Conservation (phyloP, 2,113 vertebrate genomes). For the Gymnorhina tibicen region DNA sequence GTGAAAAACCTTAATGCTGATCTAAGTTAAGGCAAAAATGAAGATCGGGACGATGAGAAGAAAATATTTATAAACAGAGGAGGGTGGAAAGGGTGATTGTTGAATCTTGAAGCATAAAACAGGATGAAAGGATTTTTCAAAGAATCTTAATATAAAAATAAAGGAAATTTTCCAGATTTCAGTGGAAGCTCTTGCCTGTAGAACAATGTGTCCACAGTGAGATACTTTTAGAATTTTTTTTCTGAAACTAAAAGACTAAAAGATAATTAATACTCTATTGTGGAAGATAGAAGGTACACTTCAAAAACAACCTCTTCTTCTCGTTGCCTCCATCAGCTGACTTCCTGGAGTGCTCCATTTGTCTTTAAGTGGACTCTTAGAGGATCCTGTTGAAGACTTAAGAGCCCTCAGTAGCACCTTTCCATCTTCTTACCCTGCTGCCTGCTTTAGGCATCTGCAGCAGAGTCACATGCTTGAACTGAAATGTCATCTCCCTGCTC, state of each 20-base stretch:
- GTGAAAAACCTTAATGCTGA: background rate
- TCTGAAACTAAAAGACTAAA: background rate
- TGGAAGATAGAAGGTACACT: background rate
- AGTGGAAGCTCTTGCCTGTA: background rate
- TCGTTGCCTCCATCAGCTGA: background rate
- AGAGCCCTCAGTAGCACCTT: constrained; percentile 27
- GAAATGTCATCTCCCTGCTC: background rate
- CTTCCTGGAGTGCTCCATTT: constrained; percentile 49
- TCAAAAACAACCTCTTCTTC: background rate
- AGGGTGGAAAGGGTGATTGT: background rate
- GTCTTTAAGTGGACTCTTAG: constrained; percentile 4
- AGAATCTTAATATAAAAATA: background rate
- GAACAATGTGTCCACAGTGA: background rate
- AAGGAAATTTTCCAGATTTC: background rate
- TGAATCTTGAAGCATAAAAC: background rate
- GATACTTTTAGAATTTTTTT: background rate
- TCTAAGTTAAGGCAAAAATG: background rate
- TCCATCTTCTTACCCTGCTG: background rate
- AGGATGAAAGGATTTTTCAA: background rate
- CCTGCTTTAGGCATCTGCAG: background rate
- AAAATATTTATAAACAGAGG: background rate
- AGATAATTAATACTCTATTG: background rate
- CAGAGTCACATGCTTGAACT: background rate
- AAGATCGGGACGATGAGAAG: background rate
- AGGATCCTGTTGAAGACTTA: background rate